phyloP scores from a whole-genome alignment of 2,113 vertebrate genomes.

The Colinus virginianus region DNA sequence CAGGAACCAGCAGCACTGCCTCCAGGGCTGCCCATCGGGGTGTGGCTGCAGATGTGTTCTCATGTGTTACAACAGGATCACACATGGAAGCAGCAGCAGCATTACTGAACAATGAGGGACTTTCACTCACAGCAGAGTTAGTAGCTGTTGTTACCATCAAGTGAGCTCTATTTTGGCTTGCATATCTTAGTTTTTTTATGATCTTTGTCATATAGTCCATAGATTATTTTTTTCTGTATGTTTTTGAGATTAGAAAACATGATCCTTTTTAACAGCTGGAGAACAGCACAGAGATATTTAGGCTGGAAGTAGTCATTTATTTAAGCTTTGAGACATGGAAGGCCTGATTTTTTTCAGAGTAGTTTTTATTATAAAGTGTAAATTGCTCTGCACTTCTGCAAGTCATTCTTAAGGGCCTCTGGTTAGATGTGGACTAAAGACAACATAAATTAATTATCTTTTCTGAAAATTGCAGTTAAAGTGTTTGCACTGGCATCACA shows the following conservation, averaged over 20 bases:
- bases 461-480: not conserved
- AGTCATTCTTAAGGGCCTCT: not conserved
- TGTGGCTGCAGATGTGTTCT: slow-evolving; percentile 14
- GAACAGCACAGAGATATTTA: not conserved
- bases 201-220: not conserved
- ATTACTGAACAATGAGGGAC: not conserved
- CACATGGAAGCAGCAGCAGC: not conserved
- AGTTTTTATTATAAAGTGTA: not conserved
- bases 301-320: not conserved
- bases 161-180: not conserved
- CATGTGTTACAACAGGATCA: not conserved
- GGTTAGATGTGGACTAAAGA: not conserved
- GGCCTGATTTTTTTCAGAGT: not conserved
- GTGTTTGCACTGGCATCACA: not conserved
- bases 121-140: not conserved
- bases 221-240: not conserved
- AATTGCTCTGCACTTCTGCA: not conserved
- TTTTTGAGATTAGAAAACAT: not conserved
- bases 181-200: not conserved
- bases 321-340: not conserved
- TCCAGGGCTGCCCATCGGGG: not conserved
- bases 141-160: not conserved
- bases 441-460: not conserved
- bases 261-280: not conserved
- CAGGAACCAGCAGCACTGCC: not conserved